Evolutionary conservation across 2,888 invertebrate species (phyloP), one percentile per base, ranked within the genome.

Genomic region (Nephrotoma flavescens): DNA sequence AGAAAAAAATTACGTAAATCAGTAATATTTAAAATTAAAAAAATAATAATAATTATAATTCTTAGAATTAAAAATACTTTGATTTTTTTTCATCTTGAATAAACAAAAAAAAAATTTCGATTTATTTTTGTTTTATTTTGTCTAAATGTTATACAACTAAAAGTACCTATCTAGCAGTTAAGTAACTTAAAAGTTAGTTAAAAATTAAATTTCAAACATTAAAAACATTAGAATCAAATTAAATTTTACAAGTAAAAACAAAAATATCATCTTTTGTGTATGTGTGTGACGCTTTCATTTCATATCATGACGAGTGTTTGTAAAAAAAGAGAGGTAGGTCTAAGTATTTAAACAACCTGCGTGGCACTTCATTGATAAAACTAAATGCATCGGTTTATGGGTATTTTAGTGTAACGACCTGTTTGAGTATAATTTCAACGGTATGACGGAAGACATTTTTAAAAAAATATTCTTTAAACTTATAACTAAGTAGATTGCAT

Each of bases 1-100:
- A 71, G 31, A 31, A 71, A 11, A 71, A 71, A 71, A 31, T 71
- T 71, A 71, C 71, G 31, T 71, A 31, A 31, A 71, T 71, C 71
- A 71, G 31, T 71, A 31, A 71, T 31, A 71, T 71, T 71, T 71
- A 84, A 84, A 84, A 42, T 42, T 41, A 84, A 84, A 42, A 84
- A 83, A 83, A 84, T 47, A 84, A 84, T 84, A 42, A 84, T 42
- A 84, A 84, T 84, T 84, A 84, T 84, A 84, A 84, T 84, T 84
- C 84, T 84, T 84, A 84, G 84, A 84, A 84, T 84, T 84, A 84
- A 84, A 42, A 84, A 84, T 84, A 84, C 84, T 84, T 84, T 84
- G 41, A 71, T 71, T 9, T 15, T 52, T 71, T 31, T 71, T 71
- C 31, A 19, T 71, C 31, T 31, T 71, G 71, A 71, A 71, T 7